Percentiles rank a stretch among this genome's conserved stretches.
These are phyloP conservation scores for Dendrolimus pini DNA, from an alignment of 2,888 invertebrate genomes.

Conservation along the genomic window DNA sequence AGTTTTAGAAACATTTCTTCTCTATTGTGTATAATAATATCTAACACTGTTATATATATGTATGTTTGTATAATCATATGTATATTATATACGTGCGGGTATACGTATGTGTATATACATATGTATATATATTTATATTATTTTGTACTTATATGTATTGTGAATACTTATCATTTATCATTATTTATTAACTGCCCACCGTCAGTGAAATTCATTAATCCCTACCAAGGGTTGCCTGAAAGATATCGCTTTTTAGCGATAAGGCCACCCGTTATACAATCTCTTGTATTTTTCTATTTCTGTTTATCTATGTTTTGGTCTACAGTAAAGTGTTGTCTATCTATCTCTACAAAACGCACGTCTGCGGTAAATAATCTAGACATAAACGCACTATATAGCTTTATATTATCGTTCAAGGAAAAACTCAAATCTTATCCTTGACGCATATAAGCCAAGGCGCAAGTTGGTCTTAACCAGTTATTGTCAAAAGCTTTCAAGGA, in stretches of 20 bases:
- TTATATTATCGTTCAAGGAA: not conserved
- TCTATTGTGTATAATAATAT: too few species aligned
- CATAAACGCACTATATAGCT: not conserved
- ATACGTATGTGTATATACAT: not conserved
- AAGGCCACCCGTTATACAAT: too few species aligned
- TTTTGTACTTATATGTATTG: too few species aligned
- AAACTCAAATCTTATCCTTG: not conserved
- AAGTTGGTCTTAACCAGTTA: not conserved
- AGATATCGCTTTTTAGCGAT: too few species aligned
- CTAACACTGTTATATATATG: not conserved
- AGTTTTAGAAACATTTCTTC: too few species aligned
- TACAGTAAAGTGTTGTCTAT: not conserved
- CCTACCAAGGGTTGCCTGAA: too few species aligned
- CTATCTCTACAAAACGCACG: not conserved
- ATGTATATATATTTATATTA: not conserved
- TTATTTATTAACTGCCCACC: too few species aligned
- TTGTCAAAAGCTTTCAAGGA: not conserved
- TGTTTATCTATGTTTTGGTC: too few species aligned
- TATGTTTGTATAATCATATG: not conserved
- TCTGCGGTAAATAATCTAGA: not conserved
- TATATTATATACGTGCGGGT: not conserved
- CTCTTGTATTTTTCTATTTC: too few species aligned
- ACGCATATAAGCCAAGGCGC: not conserved
- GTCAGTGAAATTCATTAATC: too few species aligned
- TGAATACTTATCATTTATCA: too few species aligned